Base-by-base conservation (phyloP, 2,888 invertebrate genomes). In the Nemapogon koenigi region DNA sequence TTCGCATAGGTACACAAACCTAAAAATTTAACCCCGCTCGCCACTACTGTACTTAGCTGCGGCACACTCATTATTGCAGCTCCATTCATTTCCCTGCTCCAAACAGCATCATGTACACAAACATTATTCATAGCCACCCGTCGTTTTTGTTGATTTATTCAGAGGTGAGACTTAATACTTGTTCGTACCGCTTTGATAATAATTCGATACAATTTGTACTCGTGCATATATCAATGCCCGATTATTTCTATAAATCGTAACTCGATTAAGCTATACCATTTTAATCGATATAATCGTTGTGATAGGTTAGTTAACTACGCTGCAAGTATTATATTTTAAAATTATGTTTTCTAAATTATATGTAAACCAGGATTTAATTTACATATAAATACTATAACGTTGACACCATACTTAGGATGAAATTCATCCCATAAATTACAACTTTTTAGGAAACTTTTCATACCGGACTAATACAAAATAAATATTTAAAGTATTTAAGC, bases 131-230 rank as follows among this genome's bases (percentile, higher is more conserved):
- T 65, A 59, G 63, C 68, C 69, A 55, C 71, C 75, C 70, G 76
- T 69, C 67, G 75, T 63, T 75, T 71, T 71, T 67, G 73, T 72
- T 76, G 76, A 78, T 78, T 78, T 78, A 78, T 78, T 69, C 70
- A 68, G 65, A 66, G 59, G 60, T 63, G 58, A 55, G 61, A 65
- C 66, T 62, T 66, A 64, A 62, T 65, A 64, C 58, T 60, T 62
- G 68, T 60, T 58, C 53, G 60, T 62, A 54, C 54, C 52, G 51
- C 69, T 72, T 73, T 73, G 66, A 71, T 72, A 69, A 55, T 59
- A 63, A 13, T 57, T 58, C 59, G 63, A 62, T 66, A 71, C 66
- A 72, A 76, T 67, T 75, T 72, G 70, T 73, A 62, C 53, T 55
- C 56, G 54, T 57, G 59, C 59, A 71, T 76, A 76, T 73, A 75